Base-by-base conservation (phyloP, 1,140 invertebrate species). In the Hycleus phaleratus region DNA sequence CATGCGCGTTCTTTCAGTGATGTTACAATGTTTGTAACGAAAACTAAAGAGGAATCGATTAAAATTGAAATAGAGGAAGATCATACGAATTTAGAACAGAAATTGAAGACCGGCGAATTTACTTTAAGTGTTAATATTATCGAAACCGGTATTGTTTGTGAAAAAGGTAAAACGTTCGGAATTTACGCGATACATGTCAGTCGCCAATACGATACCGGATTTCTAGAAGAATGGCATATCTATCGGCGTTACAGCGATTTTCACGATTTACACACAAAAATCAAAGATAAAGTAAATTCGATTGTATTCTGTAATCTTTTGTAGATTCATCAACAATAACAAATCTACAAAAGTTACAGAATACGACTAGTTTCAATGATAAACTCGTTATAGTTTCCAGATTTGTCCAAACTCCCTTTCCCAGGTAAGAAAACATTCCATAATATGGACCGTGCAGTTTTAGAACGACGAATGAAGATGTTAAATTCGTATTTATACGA, bases 391-490 rank as follows among this genome's bases (percentile, higher is more conserved):
- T 71, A 90, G 83, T 95, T 85, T 81, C 84, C 86, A 48, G 85
- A 90, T 71, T 71, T 96, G 3, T 79, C 81, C 3, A 87, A 85
- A 65, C 74, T 96, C 24, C 79, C 84, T 24, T 94, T 97, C 69
- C 94, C 94, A 9, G 90, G 87, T 0, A 97, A 97, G 74, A 95
- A 94, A 68, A 87, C 93, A 11, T 92, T 97, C 69, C 93, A 95
- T 64, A 97, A 96, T 72, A 90, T 92, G 71, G 93, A 92, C 53
- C 77, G 90, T 46, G 78, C 85, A 5, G 93, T 97, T 43, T 72
- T 97, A 43, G 93, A 97, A 71, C 87, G 85, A 66, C 78, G 94
- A 32, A 93, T 91, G 79, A 79, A 84, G 54, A 87, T 90, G 77
- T 73, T 97, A 4, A 93, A 95, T 70, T 81, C 79, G 38, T 97